phyloP scores from a whole-genome alignment of 2,888 invertebrate genomes.

The Peribatodes rhomboidaria region DNA sequence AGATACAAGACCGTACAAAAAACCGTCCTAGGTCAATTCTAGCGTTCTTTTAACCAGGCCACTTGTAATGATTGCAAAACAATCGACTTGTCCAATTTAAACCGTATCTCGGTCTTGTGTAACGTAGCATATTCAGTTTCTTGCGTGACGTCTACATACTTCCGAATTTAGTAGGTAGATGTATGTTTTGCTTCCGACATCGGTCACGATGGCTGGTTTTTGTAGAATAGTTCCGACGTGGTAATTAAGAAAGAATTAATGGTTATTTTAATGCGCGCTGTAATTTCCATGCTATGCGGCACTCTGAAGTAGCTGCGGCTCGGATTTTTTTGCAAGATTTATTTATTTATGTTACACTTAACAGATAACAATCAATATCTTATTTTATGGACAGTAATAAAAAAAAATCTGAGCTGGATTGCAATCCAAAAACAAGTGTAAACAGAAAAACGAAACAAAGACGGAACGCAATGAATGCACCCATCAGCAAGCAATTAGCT shows the following conservation, averaged over 20 bases:
- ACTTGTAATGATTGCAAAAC: conserved; percentile 31
- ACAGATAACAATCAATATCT: too few relatives aligned
- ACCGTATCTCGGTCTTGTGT: conserved; percentile 24
- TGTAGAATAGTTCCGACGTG: conserved; percentile 8
- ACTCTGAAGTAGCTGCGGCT: too few relatives aligned
- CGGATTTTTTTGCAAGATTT: too few relatives aligned
- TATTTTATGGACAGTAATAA: too few relatives aligned
- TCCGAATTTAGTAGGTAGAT: conserved; percentile 20
- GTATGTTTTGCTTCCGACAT: conserved; percentile 12
- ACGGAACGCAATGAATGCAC: too few relatives aligned
- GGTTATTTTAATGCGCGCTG: background rate
- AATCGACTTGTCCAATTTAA: conserved; percentile 28
- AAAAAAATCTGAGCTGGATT: too few relatives aligned
- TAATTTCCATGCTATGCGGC: too few relatives aligned
- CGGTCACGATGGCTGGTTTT: conserved; percentile 19
- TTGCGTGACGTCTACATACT: conserved; percentile 19
- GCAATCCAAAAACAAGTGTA: too few relatives aligned
- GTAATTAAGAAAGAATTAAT: background rate
- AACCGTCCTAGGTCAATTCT: conserved; percentile 47
- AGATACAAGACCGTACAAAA: conserved; percentile 22
- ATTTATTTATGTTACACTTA: too few relatives aligned
- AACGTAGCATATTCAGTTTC: conserved; percentile 19
- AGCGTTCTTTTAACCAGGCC: conserved; percentile 27
- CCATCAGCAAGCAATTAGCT: too few relatives aligned
- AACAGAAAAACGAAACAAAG: too few relatives aligned